Conservation (phyloP, 2,888 invertebrate genomes). For the Drosophila helvetica region DNA sequence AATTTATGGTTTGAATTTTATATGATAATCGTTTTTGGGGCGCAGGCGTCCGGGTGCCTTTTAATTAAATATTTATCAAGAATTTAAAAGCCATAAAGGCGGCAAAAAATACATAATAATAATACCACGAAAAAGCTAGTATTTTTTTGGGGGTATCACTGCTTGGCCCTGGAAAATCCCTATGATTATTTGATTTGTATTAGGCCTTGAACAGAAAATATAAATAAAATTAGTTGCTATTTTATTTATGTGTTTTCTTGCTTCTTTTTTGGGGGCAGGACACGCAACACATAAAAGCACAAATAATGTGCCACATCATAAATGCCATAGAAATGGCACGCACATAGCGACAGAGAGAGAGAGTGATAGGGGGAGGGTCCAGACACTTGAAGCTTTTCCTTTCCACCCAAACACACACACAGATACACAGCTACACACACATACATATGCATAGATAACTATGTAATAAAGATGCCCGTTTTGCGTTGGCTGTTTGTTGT, state of each 20-base stretch:
- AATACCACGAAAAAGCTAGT: not conserved
- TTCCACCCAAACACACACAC: slow-evolving; percentile 29
- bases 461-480: slow-evolving; percentile 72
- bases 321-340: slow-evolving; percentile 75
- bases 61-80: slow-evolving; percentile 29
- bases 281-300: slow-evolving; percentile 65
- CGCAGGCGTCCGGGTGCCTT: not conserved
- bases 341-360: slow-evolving; percentile 27
- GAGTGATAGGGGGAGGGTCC: slow-evolving; percentile 46
- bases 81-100: slow-evolving; percentile 16
- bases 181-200: slow-evolving; percentile 71
- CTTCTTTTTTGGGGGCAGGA: slow-evolving; percentile 21
- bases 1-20: slow-evolving; percentile 57
- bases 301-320: slow-evolving; percentile 76
- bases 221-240: slow-evolving; percentile 81
- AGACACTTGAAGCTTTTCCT: slow-evolving; percentile 66
- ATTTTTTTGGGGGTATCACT: slow-evolving; percentile 28
- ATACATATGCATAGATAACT: slow-evolving; percentile 30
- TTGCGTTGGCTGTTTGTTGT: slow-evolving; percentile 24
- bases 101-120: too few relatives aligned
- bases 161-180: slow-evolving; percentile 4
- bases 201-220: slow-evolving; percentile 38
- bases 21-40: slow-evolving; percentile 36
- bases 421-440: slow-evolving; percentile 20
- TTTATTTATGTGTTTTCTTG: slow-evolving; percentile 70